These are phyloP conservation scores for Ammodytes dubius DNA, from an alignment of 2,113 vertebrate species.

Conservation along the genomic window DNA sequence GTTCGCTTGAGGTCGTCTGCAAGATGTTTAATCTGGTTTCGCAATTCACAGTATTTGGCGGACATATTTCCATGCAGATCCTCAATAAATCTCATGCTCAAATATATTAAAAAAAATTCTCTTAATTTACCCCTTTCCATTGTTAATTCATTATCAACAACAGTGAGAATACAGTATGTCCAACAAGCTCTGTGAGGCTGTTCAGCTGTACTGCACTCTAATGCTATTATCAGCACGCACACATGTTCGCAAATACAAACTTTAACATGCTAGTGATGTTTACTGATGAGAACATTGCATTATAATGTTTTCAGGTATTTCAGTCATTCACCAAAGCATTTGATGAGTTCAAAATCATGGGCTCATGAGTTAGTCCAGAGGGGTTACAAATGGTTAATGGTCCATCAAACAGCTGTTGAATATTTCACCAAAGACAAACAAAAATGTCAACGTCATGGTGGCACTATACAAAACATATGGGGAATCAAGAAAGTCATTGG, in stretches of 20 bases:
- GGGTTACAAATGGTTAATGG: no score
- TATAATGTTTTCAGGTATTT: not conserved
- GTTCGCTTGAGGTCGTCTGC: constrained; percentile 7
- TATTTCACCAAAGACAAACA: not conserved
- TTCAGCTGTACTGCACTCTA: no score
- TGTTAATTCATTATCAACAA: not conserved
- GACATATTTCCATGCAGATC: not conserved
- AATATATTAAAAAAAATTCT: not conserved
- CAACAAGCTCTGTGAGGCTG: not conserved
- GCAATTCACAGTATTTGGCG: not conserved
- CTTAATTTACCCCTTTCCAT: not conserved
- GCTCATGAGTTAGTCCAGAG: not conserved
- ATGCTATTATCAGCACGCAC: no score
- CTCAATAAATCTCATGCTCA: not conserved
- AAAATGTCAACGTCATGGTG: not conserved
- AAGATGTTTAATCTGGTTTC: constrained; percentile 5
- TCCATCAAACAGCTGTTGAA: not conserved
- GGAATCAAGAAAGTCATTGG: not conserved
- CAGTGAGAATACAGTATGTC: not conserved
- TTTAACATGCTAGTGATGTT: no score
- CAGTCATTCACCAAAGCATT: not conserved
- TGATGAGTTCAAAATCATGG: no score
- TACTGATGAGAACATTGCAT: not conserved
- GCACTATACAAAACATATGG: not conserved
- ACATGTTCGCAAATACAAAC: no score